phyloP scores from a whole-genome alignment of 1,140 invertebrate genomes.

The Theocolax elegans region DNA sequence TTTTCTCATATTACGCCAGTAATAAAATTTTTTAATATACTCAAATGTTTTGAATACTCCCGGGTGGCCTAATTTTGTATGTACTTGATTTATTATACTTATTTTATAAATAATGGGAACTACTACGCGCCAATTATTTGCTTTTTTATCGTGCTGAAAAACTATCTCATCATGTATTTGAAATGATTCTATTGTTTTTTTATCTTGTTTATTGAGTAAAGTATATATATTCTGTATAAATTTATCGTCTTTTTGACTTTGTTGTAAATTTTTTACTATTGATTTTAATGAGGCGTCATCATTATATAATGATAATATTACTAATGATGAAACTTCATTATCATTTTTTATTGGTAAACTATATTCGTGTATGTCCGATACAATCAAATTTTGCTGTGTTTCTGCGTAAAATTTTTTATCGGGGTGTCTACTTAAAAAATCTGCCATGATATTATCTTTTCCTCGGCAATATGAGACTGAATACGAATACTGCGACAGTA shows the following conservation, averaged over 20 bases:
- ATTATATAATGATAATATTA: neutral
- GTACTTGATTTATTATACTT: neutral
- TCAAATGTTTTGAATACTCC: too few species aligned
- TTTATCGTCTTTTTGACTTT: neutral
- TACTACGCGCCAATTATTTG: neutral
- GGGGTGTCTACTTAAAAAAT: neutral
- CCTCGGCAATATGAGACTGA: neutral
- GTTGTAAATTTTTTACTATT: neutral
- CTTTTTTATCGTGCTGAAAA: neutral
- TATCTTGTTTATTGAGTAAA: neutral
- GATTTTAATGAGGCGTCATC: neutral
- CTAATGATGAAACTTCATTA: too few species aligned
- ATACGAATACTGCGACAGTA: too few species aligned
- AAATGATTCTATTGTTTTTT: neutral
- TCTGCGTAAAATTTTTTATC: neutral
- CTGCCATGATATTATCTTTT: neutral
- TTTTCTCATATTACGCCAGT: neutral
- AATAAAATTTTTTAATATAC: neutral
- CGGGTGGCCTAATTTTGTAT: too few species aligned
- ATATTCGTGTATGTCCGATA: neutral
- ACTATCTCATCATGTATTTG: neutral
- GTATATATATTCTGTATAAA: conserved; percentile 45
- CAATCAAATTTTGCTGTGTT: neutral
- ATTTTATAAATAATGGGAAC: neutral
- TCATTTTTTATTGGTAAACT: conserved; percentile 54